phyloP scores from a whole-genome alignment of 2,113 vertebrate genomes.

The Pedionomus torquatus region DNA sequence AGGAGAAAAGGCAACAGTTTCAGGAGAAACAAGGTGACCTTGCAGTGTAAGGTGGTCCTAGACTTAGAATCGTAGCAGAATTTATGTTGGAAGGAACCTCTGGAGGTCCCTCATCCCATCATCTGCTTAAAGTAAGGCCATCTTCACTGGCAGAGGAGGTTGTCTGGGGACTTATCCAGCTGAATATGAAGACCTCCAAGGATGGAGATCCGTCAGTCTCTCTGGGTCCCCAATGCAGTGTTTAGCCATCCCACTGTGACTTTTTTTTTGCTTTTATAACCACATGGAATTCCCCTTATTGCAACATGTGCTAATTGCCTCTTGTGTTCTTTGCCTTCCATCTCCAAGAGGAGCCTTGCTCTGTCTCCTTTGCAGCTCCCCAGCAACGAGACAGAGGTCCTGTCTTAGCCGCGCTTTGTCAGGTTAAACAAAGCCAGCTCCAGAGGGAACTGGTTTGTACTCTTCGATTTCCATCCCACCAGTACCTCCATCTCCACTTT shows the following conservation, averaged over 20 bases:
- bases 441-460: background rate
- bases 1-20: background rate
- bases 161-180: background rate
- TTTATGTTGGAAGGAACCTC: background rate
- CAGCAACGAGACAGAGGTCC: background rate
- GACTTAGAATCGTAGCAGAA: background rate
- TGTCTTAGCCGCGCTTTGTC: background rate
- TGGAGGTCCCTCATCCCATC: background rate
- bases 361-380: background rate
- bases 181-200: background rate
- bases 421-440: background rate
- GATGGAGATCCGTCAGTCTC: background rate
- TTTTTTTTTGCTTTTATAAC: background rate
- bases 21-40: background rate
- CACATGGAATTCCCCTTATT: background rate
- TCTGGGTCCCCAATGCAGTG: background rate
- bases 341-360: background rate
- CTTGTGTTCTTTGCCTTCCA: background rate
- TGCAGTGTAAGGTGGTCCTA: background rate
- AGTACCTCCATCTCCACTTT: background rate
- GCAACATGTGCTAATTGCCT: background rate
- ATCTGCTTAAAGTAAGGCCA: background rate
- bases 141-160: fast-evolving
- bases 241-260: background rate
- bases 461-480: background rate